Percentiles rank a stretch among this genome's conserved stretches.
These are phyloP conservation scores for Drosophila formosana DNA, from an alignment of 2,888 invertebrate genomes.

Conservation along the genomic window DNA sequence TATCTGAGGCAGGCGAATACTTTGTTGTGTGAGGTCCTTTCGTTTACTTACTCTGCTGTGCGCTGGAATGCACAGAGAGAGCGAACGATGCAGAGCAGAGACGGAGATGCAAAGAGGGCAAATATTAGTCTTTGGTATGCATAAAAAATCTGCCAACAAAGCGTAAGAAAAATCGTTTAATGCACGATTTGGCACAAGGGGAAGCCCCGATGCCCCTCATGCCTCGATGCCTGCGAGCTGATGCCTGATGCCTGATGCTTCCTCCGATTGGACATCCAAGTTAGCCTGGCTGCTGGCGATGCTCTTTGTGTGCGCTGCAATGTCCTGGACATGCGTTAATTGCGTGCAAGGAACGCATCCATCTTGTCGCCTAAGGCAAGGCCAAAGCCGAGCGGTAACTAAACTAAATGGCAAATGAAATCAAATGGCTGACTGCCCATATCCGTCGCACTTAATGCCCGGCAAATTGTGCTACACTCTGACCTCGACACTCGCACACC, in stretches of 20 bases:
- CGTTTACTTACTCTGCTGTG: slow-evolving; percentile 5
- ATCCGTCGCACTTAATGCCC: slow-evolving; percentile 42
- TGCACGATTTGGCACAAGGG: slow-evolving; percentile 54
- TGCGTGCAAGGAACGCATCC: slow-evolving; percentile 36
- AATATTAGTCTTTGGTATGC: slow-evolving; percentile 41
- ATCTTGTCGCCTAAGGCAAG: slow-evolving; percentile 16
- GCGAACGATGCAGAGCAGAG: slow-evolving; percentile 1
- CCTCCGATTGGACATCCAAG: not conserved
- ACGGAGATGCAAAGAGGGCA: slow-evolving; percentile 7
- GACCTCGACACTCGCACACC: slow-evolving; percentile 24
- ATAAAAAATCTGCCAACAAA: slow-evolving; percentile 48
- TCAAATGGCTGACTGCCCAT: slow-evolving; percentile 57
- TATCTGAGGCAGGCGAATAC: slow-evolving; percentile 1
- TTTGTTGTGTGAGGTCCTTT: slow-evolving; percentile 35
- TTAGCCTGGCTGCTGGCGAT: not conserved
- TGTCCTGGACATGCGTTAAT: slow-evolving; percentile 35
- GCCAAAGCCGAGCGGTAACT: slow-evolving; percentile 25
- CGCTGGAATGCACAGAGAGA: slow-evolving; percentile 18
- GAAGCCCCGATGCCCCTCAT: not conserved
- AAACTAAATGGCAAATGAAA: slow-evolving; percentile 53
- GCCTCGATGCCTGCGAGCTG: not conserved
- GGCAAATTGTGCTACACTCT: slow-evolving; percentile 39
- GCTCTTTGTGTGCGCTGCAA: slow-evolving; percentile 16
- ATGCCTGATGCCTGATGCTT: no score
- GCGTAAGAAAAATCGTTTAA: slow-evolving; percentile 62